Evolutionary conservation across 2,888 invertebrate species (phyloP), one percentile per base, ranked within the genome.

Genomic region (Phrixothrix hirtus): DNA sequence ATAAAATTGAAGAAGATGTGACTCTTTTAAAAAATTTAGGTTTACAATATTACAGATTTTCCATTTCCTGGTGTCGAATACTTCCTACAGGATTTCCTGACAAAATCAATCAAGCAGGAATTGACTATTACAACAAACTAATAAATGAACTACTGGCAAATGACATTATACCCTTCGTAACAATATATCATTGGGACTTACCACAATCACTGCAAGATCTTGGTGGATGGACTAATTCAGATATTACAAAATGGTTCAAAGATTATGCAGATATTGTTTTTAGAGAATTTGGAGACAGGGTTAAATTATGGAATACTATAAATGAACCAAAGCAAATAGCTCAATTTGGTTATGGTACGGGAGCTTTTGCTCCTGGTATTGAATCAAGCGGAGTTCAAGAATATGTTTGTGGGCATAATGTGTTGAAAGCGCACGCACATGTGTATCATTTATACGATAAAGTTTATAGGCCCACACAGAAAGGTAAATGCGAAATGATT

Each of bases 141-240:
- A 76, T 87, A 6, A 72, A 81, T 32, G 81, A 79, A 59, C 73
- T 88, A 1, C 52, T 75, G 5, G 43, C 30, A 13, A 63, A 64
- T 41, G 60, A 1, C 72, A 84, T 89, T 35, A 65, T 74, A 44
- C 86, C 88, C 0, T 67, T 83, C 48, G 79, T 83, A 2, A 85
- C 85, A 0, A 76, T 86, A 69, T 85, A 83, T 74, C 86, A 87
- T 64, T 85, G 83, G 82, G 84, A 86, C 63, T 73, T 84, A 44
- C 85, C 85, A 0, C 80, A 83, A 62, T 41, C 60, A 1, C 67
- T 83, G 7, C 51, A 54, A 36, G 42, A 56, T 1, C 10, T 55
- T 9, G 61, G 58, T 6, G 58, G 60, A 9, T 56, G 46, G 55
- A 50, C 25, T 31, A 63, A 53, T 30, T 42, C 49, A 6, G 14